These are phyloP conservation scores for Coendou prehensilis DNA, from an alignment of 2,797 vertebrate species.

Conservation along the genomic window DNA sequence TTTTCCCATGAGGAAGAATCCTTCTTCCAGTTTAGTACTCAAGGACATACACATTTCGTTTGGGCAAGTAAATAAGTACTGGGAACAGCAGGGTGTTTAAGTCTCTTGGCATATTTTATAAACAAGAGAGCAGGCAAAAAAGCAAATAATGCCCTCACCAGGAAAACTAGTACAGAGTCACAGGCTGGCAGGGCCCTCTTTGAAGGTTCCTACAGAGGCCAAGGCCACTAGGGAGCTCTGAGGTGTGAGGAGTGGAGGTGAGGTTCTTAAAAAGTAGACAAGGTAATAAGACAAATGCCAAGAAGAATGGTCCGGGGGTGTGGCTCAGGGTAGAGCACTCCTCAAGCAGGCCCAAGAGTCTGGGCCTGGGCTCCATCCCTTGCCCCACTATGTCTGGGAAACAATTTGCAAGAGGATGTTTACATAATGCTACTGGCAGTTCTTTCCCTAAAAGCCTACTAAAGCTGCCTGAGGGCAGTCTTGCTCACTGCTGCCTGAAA, in stretches of 20 bases:
- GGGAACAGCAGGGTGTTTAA: constrained; percentile 74
- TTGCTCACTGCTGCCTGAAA: background rate
- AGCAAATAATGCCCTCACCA: constrained; percentile 80
- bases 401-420: background rate
- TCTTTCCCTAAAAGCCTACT: background rate
- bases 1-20: constrained; percentile 68
- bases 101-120: constrained; percentile 84
- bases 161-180: constrained; percentile 65
- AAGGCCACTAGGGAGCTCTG: background rate
- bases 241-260: background rate
- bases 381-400: background rate
- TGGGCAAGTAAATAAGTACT: constrained; percentile 79
- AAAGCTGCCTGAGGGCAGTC: constrained; percentile 29
- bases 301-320: background rate
- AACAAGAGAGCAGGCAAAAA: constrained; percentile 75
- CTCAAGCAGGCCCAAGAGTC: background rate
- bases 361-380: background rate
- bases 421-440: background rate
- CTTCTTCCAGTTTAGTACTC: constrained; percentile 80
- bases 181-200: constrained; percentile 48
- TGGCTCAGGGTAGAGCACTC: background rate
- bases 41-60: constrained; percentile 82
- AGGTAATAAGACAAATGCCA: background rate
- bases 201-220: background rate
- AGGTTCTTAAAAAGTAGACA: constrained; percentile 6